Evolutionary conservation across 64 coral and sea anemone species (phyloP).

Genomic region (Porites australiensis): DNA sequence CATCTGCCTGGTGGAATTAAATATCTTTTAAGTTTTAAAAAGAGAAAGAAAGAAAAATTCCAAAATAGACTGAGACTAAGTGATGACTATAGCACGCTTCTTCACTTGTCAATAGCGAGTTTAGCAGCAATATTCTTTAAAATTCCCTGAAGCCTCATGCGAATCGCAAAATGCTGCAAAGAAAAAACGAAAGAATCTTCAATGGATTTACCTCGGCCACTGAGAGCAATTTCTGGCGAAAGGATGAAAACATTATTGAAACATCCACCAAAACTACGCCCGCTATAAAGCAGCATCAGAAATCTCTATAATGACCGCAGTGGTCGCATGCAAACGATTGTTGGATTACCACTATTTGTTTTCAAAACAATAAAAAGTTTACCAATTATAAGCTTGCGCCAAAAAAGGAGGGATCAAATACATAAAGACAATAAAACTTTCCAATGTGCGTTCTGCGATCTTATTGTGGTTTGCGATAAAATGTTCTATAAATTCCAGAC

Average conservation of each 20-base stretch:
- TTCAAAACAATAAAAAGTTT: no score
- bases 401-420: not conserved
- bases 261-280: not conserved
- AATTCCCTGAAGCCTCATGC: no score
- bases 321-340: not conserved
- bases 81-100: no score
- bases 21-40: no score
- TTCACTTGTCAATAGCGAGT: no score
- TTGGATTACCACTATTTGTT: not conserved
- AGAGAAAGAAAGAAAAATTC: no score
- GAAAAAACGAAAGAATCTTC: not conserved
- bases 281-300: not conserved
- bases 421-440: not conserved
- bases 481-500: no score
- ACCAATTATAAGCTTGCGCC: not conserved
- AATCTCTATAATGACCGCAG: not conserved
- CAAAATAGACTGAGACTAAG: no score
- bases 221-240: constrained; percentile 67
- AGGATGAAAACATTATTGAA: constrained; percentile 69
- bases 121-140: no score
- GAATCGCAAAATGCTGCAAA: constrained; percentile 3
- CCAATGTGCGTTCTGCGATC: not conserved
- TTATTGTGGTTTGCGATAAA: not conserved
- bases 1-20: no score
- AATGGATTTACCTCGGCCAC: constrained; percentile 70